These are phyloP conservation scores for Anisognathus igniventris DNA, from an alignment of 2,797 vertebrate species.

Conservation along the genomic window DNA sequence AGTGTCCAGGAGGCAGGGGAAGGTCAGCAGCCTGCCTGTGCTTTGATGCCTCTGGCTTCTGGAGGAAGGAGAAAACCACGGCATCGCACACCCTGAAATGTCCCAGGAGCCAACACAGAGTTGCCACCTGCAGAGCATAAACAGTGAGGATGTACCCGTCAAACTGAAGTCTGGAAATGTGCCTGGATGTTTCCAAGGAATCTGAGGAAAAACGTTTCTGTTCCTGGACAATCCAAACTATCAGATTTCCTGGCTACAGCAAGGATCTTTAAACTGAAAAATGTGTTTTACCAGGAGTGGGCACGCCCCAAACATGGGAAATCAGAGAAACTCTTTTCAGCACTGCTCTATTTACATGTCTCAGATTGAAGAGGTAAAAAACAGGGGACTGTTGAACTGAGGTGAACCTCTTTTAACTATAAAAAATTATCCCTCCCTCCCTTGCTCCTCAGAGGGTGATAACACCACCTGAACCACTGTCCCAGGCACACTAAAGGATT, in stretches of 20 bases:
- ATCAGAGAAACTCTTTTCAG: not conserved
- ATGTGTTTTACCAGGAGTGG: not conserved
- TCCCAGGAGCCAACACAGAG: not conserved
- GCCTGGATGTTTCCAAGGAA: slow-evolving; percentile 38
- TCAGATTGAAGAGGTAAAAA: not conserved
- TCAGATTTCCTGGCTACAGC: not conserved
- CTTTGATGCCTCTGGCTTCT: not conserved
- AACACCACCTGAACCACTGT: not conserved
- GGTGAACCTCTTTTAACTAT: not conserved
- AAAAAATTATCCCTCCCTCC: not conserved
- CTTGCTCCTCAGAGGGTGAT: not conserved
- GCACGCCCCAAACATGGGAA: not conserved
- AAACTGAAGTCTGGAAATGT: not conserved
- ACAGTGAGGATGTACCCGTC: not conserved
- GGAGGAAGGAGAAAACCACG: not conserved
- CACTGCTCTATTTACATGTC: not conserved
- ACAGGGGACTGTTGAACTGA: not conserved
- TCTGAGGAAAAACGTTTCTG: not conserved
- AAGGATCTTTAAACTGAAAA: not conserved
- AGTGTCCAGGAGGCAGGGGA: not conserved
- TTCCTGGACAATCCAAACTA: slow-evolving; percentile 40
- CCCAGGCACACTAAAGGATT: not conserved
- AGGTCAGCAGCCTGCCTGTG: not conserved
- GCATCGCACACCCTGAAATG: not conserved
- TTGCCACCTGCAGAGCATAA: not conserved